Base-by-base conservation (phyloP, 2,113 vertebrate species). In the Laticauda laticaudata region DNA sequence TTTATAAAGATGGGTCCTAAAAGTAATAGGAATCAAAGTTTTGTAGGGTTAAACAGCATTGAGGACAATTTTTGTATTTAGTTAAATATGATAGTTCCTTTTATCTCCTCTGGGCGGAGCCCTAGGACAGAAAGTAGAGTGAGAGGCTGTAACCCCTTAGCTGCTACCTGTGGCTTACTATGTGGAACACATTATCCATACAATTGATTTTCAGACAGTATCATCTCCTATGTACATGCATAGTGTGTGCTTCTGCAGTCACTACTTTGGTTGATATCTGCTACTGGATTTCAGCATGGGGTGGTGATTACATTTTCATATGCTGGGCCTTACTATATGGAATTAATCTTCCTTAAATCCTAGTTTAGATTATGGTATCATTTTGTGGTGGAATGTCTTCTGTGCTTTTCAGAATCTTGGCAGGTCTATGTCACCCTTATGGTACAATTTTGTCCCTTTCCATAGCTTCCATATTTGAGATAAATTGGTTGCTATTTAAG, bases 51-150 rank as follows among this genome's bases (percentile, higher is more conserved):
- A 90, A 51, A 26, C 43, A 59, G 24, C 11, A n/a, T 9, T 55
- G 85, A 53, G 86, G 56, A 59, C 11, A 39, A 86, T 45, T 29
- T 15, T 57, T 43, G 12, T 18, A 39, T 89, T 26, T 15, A 64
- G 59, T n/a, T 57, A 39, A 39, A 56, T 8, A 29, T 45, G 75
- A 87, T 9, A 23, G n/a, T 61, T 61, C 29, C 55, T 85, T 57
- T 29, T 86, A 34, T 34, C 91, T 92, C 91, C 91, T 87, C 91
- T 34, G 57, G 85, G 91, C 61, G 91, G 91, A 61, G 91, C 85
- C 85, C 85, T 92, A 86, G 85, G 85, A 92, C 81, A 87, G 81
- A 87, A 48, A 87, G 91, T 91, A 48, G 39, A 91, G 15, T 61
- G 39, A 9, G 43, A n/a, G 54, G 43, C 15, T 86, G 24, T 86